These are phyloP conservation scores for Euwallacea similis DNA, from an alignment of 1,140 invertebrate genomes.

Conservation along the genomic window DNA sequence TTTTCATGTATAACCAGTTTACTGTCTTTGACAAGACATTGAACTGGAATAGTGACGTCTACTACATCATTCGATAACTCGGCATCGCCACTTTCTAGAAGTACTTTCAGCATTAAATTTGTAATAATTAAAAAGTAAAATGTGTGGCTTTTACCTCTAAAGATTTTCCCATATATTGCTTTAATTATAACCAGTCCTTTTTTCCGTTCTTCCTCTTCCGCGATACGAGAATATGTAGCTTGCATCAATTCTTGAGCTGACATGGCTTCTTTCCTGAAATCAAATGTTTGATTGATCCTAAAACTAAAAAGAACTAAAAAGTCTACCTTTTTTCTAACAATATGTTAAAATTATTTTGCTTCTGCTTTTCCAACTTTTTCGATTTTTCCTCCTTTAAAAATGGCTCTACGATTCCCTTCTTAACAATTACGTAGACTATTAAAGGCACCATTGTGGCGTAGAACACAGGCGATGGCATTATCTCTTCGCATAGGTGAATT, in stretches of 20 bases:
- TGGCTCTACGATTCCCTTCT: slow-evolving; percentile 86
- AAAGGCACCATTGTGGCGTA: slow-evolving; percentile 90
- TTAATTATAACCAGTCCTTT: slow-evolving; percentile 84
- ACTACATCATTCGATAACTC: slow-evolving; percentile 66
- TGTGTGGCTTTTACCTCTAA: slow-evolving; percentile 13
- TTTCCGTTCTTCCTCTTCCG: slow-evolving; percentile 73
- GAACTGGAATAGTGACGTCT: slow-evolving; percentile 90
- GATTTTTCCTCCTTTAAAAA: slow-evolving; percentile 76
- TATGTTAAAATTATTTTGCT: slow-evolving; percentile 72
- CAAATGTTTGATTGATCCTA: background rate
- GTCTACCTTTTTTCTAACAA: slow-evolving; percentile 69
- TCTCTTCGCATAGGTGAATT: slow-evolving; percentile 87
- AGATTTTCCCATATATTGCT: slow-evolving; percentile 76
- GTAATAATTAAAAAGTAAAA: background rate
- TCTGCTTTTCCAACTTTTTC: slow-evolving; percentile 73
- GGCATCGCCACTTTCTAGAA: slow-evolving; percentile 50
- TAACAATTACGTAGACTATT: slow-evolving; percentile 76
- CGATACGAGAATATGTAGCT: slow-evolving; percentile 75
- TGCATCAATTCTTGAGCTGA: slow-evolving; percentile 87
- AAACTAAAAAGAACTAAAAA: background rate
- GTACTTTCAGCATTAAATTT: background rate
- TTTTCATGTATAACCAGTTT: slow-evolving; percentile 81
- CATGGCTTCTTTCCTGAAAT: slow-evolving; percentile 68
- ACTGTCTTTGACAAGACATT: slow-evolving; percentile 91
- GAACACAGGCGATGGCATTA: slow-evolving; percentile 86